These are phyloP conservation scores for Drosophila orena DNA, from an alignment of 1,140 invertebrate species.

Conservation along the genomic window DNA sequence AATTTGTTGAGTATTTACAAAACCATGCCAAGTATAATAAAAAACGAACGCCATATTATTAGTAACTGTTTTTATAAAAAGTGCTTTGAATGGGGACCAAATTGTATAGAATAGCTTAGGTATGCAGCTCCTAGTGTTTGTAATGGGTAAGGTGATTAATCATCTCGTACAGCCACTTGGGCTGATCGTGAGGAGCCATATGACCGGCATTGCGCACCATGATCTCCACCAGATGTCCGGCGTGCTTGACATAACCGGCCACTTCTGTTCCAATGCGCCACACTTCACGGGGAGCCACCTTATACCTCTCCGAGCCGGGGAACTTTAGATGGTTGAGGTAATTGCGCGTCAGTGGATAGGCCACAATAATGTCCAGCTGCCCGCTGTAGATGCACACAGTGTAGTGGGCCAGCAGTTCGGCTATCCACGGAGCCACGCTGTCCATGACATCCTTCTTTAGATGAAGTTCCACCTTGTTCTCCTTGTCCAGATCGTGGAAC, in stretches of 20 bases:
- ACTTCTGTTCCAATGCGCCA: constrained; percentile 90
- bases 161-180: constrained; percentile 91
- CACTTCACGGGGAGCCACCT: constrained; percentile 87
- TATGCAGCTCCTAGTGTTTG: constrained; percentile 81
- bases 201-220: constrained; percentile 93
- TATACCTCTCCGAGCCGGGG: constrained; percentile 88
- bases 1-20: not conserved
- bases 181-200: constrained; percentile 93
- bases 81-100: not conserved
- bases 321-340: constrained; percentile 90
- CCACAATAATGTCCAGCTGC: constrained; percentile 93
- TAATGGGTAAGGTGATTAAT: constrained; percentile 91
- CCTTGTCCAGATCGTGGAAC: constrained; percentile 87
- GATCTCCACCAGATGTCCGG: constrained; percentile 91
- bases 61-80: not conserved
- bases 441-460: constrained; percentile 93
- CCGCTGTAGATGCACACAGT: constrained; percentile 92
- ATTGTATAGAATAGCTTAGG: not conserved
- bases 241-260: constrained; percentile 91
- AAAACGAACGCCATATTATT: constrained; percentile 19
- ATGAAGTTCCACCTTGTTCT: constrained; percentile 88
- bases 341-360: constrained; percentile 91
- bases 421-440: constrained; percentile 91
- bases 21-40: not conserved
- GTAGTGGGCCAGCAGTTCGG: constrained; percentile 89